Percentiles rank a stretch among this genome's conserved stretches.
Conservation (phyloP, 2,888 invertebrate genomes). For the Hydrotaea diabolus region DNA sequence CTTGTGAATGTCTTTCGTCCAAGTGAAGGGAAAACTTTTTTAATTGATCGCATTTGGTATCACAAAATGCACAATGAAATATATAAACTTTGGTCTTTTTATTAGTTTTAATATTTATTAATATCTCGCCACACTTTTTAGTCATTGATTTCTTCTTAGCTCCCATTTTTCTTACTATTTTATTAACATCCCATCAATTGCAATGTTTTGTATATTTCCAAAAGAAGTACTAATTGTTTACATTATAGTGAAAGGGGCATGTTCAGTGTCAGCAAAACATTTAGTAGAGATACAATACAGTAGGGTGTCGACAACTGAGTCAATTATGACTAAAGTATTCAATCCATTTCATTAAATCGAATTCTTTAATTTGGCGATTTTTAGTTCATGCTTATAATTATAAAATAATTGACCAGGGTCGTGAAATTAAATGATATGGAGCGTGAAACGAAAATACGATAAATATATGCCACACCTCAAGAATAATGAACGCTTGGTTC, state of each 20-base stretch:
- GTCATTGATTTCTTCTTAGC: constrained; percentile 34
- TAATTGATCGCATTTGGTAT: constrained; percentile 39
- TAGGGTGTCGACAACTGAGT: too few relatives aligned
- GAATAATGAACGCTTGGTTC: too few relatives aligned
- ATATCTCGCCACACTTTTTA: constrained; percentile 57
- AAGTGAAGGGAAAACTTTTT: constrained; percentile 53
- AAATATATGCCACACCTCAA: too few relatives aligned
- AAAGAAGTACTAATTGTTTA: constrained; percentile 3
- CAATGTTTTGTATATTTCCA: background rate
- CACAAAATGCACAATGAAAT: constrained; percentile 49
- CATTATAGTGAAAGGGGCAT: background rate
- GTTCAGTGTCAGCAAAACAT: too few relatives aligned
- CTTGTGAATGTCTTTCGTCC: constrained; percentile 50
- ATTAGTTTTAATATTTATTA: constrained; percentile 46
- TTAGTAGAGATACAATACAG: too few relatives aligned
- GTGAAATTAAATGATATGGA: too few relatives aligned
- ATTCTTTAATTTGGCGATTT: too few relatives aligned
- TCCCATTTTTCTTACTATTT: constrained; percentile 44
- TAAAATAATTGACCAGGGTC: too few relatives aligned
- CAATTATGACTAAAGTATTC: too few relatives aligned
- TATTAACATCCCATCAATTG: background rate
- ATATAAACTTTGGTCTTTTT: constrained; percentile 51
- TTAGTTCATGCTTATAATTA: too few relatives aligned
- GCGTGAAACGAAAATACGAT: too few relatives aligned
- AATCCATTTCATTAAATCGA: too few relatives aligned